These are phyloP conservation scores for Drosophila paramelanica DNA, from an alignment of 2,888 invertebrate species.

Conservation along the genomic window DNA sequence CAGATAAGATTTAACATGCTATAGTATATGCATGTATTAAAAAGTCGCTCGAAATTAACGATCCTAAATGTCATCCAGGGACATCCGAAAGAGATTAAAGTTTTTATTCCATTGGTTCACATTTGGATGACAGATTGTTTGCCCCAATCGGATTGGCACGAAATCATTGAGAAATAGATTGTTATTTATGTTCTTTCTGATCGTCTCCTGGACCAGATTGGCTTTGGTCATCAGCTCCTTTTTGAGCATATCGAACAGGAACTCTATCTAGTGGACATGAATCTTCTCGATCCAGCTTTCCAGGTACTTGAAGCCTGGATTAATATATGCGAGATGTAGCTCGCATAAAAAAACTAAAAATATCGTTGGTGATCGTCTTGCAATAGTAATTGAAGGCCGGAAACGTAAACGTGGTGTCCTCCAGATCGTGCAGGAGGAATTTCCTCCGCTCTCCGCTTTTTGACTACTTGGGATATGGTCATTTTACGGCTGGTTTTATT, in stretches of 20 bases:
- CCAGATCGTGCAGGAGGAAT: conserved; percentile 67
- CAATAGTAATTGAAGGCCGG: conserved; percentile 82
- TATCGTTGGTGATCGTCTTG: conserved; percentile 59
- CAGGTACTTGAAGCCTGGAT: conserved; percentile 83
- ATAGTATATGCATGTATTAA: no score
- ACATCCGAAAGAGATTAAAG: background rate
- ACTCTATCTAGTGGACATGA: conserved; percentile 75
- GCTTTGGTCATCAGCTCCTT: conserved; percentile 73
- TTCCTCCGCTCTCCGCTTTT: no score
- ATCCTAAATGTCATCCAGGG: no score
- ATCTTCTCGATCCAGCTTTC: conserved; percentile 44
- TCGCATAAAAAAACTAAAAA: no score
- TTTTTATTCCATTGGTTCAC: conserved; percentile 34
- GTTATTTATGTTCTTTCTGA: conserved; percentile 70
- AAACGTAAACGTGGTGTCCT: conserved; percentile 72
- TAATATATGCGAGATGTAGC: conserved; percentile 83
- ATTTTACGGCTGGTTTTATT: no score
- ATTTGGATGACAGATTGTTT: conserved; percentile 79
- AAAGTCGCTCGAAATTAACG: no score
- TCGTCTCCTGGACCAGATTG: conserved; percentile 56
- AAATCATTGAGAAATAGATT: conserved; percentile 75
- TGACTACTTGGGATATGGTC: no score
- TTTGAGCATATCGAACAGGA: conserved; percentile 81
- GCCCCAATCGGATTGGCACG: conserved; percentile 77
- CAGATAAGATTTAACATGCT: no score